A percentile compares a stretch with the other conserved stretches of the same genome.
phyloP scores from a whole-genome alignment of 2,113 vertebrate species.

The Charadrius vociferus region DNA sequence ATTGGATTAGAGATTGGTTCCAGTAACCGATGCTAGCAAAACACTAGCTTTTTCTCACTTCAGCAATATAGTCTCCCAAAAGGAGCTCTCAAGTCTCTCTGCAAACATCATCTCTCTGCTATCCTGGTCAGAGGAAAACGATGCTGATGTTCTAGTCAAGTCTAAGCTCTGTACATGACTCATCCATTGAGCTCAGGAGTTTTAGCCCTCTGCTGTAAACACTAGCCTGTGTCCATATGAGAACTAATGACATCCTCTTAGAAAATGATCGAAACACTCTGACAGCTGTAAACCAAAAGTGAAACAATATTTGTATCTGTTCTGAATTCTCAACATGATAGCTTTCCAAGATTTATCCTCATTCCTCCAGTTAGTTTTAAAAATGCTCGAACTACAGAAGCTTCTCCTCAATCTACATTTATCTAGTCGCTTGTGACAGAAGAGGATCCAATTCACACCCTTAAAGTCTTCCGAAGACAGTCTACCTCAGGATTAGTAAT shows the following conservation, averaged over 20 bases:
- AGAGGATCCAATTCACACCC: background rate
- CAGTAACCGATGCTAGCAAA: background rate
- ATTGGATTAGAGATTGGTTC: background rate
- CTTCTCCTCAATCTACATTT: background rate
- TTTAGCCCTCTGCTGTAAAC: background rate
- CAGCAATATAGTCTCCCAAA: no score
- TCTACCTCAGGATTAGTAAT: rapidly evolving
- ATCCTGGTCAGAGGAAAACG: background rate
- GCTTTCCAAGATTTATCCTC: background rate
- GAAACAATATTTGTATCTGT: background rate
- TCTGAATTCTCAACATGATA: background rate
- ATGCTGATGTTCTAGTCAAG: background rate
- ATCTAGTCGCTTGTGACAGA: background rate
- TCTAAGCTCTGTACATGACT: background rate
- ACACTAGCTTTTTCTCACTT: no score
- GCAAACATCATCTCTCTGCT: background rate
- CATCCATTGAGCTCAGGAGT: background rate
- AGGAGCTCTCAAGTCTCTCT: background rate
- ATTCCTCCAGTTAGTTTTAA: background rate
- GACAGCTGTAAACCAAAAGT: background rate
- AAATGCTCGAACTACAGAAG: background rate
- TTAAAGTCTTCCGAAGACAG: background rate
- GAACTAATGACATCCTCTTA: background rate
- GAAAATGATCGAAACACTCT: background rate
- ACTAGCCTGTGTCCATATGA: background rate